These are phyloP conservation scores for Melanotaenia nigrans DNA, from an alignment of 2,797 vertebrate genomes.

Conservation along the genomic window DNA sequence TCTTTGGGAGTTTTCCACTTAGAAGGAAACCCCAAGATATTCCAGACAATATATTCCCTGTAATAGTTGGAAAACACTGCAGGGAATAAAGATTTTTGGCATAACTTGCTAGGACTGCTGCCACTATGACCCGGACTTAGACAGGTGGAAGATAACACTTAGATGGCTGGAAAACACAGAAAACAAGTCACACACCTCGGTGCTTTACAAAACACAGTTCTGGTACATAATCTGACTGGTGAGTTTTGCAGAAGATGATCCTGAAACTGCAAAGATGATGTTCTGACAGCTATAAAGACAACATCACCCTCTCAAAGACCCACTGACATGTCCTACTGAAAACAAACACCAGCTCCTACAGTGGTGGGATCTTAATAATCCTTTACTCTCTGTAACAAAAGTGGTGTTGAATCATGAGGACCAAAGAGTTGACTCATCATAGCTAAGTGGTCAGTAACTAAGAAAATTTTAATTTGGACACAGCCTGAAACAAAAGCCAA, in stretches of 20 bases:
- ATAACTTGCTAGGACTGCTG: no score
- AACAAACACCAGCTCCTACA: slow-evolving; percentile 1
- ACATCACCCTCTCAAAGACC: background rate
- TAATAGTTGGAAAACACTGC: no score
- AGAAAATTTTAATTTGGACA: background rate
- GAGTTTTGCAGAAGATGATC: background rate
- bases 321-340: background rate
- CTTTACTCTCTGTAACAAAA: background rate
- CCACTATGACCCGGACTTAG: no score
- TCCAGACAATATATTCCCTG: no score
- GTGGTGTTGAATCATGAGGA: background rate
- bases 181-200: no score
- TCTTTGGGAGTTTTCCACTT: no score
- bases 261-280: slow-evolving; percentile 2
- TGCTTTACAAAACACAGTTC: background rate
- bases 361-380: background rate
- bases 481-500: background rate
- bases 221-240: background rate
- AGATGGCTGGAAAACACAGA: no score
- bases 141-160: no score
- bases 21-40: no score
- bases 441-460: background rate
- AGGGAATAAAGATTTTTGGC: no score
- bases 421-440: slow-evolving; percentile 5
- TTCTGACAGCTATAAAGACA: slow-evolving; percentile 7